phyloP scores from a whole-genome alignment of 2,888 invertebrate genomes.

The Tuberolachnus salignus region DNA sequence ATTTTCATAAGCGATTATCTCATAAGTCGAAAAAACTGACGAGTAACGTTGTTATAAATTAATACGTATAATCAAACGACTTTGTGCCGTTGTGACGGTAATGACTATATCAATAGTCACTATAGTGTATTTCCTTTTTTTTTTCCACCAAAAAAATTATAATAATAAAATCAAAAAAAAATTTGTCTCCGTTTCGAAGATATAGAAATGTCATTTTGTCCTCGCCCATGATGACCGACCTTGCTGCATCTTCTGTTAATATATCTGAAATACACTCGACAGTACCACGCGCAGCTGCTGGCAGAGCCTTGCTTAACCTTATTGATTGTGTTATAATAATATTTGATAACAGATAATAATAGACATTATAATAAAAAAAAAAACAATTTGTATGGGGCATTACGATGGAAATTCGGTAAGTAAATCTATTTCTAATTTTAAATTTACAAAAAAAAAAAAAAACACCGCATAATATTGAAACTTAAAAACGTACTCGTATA shows the following conservation, averaged over 20 bases:
- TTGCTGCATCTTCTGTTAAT: conserved; percentile 12
- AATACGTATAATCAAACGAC: background rate
- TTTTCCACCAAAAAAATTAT: too few relatives aligned
- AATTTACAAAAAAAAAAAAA: too few relatives aligned
- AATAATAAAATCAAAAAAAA: conserved; percentile 27
- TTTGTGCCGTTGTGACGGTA: background rate
- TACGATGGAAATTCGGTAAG: too few relatives aligned
- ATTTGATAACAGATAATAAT: too few relatives aligned
- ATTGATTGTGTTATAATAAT: too few relatives aligned
- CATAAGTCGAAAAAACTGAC: background rate
- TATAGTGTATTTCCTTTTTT: background rate
- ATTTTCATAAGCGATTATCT: background rate
- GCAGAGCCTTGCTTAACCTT: conserved; percentile 15
- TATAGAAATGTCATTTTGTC: conserved; percentile 43
- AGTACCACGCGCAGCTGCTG: background rate
- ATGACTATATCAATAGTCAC: background rate
- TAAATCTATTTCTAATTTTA: too few relatives aligned
- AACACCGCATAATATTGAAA: too few relatives aligned
- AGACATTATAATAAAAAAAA: too few relatives aligned
- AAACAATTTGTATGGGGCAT: too few relatives aligned
- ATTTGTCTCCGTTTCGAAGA: background rate
- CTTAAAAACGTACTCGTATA: too few relatives aligned
- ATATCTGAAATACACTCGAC: conserved; percentile 31
- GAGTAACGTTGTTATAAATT: background rate
- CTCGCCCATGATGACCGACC: conserved; percentile 36